Conservation (phyloP, 2,113 vertebrate species). For the Panthera uncia region DNA sequence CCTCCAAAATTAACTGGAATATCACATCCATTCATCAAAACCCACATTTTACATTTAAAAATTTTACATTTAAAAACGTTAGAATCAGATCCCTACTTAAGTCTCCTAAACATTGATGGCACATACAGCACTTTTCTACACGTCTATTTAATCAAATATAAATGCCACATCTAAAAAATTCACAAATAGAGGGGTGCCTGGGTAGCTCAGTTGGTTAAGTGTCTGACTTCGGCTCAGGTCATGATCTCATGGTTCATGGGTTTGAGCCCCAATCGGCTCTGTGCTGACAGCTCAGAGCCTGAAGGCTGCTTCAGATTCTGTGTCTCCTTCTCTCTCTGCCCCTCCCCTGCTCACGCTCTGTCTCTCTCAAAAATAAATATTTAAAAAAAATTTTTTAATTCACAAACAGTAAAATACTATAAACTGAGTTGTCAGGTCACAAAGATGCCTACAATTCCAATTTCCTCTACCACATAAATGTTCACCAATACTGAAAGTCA, state of each 20-base stretch:
- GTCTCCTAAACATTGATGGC: background rate
- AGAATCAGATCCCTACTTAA: background rate
- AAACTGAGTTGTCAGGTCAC: background rate
- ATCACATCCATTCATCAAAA: conserved; percentile 34
- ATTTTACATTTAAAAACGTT: background rate
- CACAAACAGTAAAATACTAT: background rate
- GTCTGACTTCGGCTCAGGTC: too few relatives aligned
- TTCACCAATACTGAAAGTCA: background rate
- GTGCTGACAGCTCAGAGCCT: too few relatives aligned
- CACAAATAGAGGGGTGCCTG: background rate
- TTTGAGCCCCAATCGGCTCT: too few relatives aligned
- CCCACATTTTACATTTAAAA: background rate
- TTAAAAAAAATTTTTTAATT: too few relatives aligned
- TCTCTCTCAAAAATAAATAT: too few relatives aligned
- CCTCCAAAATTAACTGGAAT: background rate
- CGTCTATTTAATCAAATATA: background rate
- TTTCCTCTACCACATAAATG: conserved; percentile 12
- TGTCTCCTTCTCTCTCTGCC: too few relatives aligned
- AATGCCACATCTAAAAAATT: conserved; percentile 16
- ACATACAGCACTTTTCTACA: background rate
- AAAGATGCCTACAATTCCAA: conserved; percentile 28
- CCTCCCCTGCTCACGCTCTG: too few relatives aligned
- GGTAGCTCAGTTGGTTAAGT: too few relatives aligned
- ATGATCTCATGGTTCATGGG: too few relatives aligned
- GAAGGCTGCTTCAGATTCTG: too few relatives aligned